Evolutionary conservation across 1,140 invertebrate genomes (phyloP).

Genomic region (Ceratoteleas bidentatus): DNA sequence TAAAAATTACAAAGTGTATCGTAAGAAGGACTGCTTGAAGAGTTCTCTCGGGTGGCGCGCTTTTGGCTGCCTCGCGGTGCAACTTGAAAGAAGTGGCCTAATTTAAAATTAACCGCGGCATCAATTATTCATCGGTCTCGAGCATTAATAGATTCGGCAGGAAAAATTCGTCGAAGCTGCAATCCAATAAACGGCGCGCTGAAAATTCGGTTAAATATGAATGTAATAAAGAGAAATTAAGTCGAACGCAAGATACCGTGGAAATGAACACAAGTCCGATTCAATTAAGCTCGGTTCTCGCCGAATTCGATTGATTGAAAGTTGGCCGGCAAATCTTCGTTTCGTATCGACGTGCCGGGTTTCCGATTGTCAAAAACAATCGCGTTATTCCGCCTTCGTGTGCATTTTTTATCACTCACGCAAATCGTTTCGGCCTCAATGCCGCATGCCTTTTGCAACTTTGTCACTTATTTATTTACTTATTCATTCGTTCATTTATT

Average conservation of each 20-base stretch:
- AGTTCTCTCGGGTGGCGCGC: no score
- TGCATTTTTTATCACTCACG: not conserved
- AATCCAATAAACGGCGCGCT: not conserved
- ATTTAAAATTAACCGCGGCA: conserved; percentile 29
- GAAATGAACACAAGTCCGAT: conserved; percentile 21
- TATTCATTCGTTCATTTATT: conserved; percentile 9
- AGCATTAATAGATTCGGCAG: conserved; percentile 19
- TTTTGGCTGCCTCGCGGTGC: no score
- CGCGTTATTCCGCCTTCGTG: not conserved
- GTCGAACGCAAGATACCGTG: conserved; percentile 15
- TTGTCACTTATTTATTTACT: conserved; percentile 17
- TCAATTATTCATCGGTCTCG: conserved; percentile 13
- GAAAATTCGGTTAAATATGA: conserved; percentile 20
- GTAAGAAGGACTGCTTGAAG: no score
- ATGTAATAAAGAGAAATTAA: conserved; percentile 29
- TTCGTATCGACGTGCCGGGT: conserved; percentile 3
- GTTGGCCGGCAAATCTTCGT: conserved; percentile 23
- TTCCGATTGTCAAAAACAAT: conserved; percentile 29
- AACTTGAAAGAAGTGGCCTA: not conserved
- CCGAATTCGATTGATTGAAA: conserved; percentile 39
- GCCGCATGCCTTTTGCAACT: not conserved
- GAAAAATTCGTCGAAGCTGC: conserved; percentile 18
- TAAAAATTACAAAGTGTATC: no score
- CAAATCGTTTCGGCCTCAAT: not conserved
- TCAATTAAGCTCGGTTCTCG: conserved; percentile 22